phyloP scores from a whole-genome alignment of 2,888 invertebrate species.

The Microctonus brassicae region DNA sequence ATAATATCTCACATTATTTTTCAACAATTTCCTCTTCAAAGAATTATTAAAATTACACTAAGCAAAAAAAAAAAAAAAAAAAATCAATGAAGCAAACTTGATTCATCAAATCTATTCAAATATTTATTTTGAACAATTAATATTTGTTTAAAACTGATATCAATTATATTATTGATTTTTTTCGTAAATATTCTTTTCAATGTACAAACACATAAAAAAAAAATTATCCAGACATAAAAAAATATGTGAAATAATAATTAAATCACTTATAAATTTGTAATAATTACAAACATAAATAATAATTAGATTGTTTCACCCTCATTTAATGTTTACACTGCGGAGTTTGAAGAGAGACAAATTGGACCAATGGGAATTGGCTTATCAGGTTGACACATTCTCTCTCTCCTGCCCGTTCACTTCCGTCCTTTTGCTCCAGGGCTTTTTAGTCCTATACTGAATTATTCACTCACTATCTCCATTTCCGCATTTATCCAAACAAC shows the following conservation, averaged over 20 bases:
- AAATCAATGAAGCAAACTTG: neutral
- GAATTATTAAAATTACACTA: too few relatives aligned
- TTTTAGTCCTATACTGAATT: neutral
- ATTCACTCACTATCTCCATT: neutral
- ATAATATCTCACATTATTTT: too few relatives aligned
- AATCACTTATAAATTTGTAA: neutral
- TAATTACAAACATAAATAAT: neutral
- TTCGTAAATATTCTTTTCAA: too few relatives aligned
- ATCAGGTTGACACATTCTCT: conserved; percentile 1
- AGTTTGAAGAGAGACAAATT: conserved; percentile 4
- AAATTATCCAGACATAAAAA: too few relatives aligned
- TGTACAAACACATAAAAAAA: too few relatives aligned
- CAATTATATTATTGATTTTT: too few relatives aligned
- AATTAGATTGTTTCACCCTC: neutral
- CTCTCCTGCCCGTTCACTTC: neutral
- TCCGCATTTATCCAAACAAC: neutral
- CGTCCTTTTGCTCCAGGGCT: neutral
- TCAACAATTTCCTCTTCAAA: too few relatives aligned
- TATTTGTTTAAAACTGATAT: too few relatives aligned
- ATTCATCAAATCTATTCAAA: neutral
- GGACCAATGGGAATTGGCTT: neutral
- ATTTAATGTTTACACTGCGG: neutral
- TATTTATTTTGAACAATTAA: too few relatives aligned
- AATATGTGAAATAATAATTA: neutral
- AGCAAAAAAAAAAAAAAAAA: neutral